phyloP scores from a whole-genome alignment of 92 coral and sea anemone genomes.

The Pocillopora meandrina region DNA sequence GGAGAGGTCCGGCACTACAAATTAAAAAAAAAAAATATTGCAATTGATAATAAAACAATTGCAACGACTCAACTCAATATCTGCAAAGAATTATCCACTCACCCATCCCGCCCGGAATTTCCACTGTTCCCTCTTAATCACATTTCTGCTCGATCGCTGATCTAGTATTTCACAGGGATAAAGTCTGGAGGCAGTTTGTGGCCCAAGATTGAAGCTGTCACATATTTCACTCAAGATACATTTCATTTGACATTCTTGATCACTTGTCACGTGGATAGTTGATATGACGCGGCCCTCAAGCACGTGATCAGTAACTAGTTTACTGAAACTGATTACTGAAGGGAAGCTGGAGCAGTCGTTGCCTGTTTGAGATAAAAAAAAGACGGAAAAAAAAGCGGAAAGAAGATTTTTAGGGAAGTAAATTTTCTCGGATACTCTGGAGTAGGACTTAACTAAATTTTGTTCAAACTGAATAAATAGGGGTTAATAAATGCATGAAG shows the following conservation, averaged over 20 bases:
- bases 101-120: conserved; percentile 5
- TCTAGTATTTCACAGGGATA: neutral
- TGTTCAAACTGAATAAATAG: too few relatives aligned
- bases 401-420: too few relatives aligned
- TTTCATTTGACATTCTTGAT: conserved; percentile 5
- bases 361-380: neutral
- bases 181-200: neutral
- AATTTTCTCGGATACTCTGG: too few relatives aligned
- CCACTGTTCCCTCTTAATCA: neutral
- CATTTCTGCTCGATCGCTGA: neutral
- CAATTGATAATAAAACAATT: too few relatives aligned
- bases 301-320: neutral
- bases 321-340: neutral
- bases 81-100: neutral
- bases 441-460: too few relatives aligned
- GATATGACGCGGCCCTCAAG: neutral
- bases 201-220: conserved; percentile 4
- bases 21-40: neutral
- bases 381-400: neutral
- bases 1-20: conserved; percentile 7
- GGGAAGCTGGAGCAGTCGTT: neutral
- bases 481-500: too few relatives aligned
- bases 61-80: neutral
- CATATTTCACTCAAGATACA: neutral
- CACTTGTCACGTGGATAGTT: conserved; percentile 1